Evolutionary conservation across 2,888 invertebrate species (phyloP).

Genomic region (Xanthorhoe spadicearia): DNA sequence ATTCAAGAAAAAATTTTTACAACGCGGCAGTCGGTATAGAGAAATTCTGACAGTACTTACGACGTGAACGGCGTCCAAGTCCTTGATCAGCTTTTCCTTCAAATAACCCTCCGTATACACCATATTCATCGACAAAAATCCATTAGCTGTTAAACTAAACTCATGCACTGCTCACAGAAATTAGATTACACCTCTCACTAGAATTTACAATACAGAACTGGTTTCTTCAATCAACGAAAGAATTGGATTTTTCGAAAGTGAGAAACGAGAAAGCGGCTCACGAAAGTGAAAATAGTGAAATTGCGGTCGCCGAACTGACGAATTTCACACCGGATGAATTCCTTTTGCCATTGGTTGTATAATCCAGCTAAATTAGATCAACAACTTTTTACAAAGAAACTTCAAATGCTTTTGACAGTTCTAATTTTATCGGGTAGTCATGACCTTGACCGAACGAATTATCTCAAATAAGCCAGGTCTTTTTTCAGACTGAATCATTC

Average conservation of each 20-base stretch:
- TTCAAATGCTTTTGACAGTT: conserved; percentile 34
- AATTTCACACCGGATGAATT: conserved; percentile 69
- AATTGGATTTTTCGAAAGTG: conserved; percentile 72
- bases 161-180: conserved; percentile 62
- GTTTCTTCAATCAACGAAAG: conserved; percentile 57
- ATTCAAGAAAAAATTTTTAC: conserved; percentile 56
- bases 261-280: conserved; percentile 72
- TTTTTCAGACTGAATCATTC: not conserved
- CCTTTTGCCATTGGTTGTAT: conserved; percentile 44
- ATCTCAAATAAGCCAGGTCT: not conserved
- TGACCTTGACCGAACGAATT: conserved; percentile 53
- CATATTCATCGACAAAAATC: conserved; percentile 81
- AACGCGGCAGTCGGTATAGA: conserved; percentile 65
- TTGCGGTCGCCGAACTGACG: conserved; percentile 71
- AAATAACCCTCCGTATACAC: conserved; percentile 87
- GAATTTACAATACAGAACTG: conserved; percentile 59
- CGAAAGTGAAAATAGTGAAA: conserved; percentile 78
- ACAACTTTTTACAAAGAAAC: conserved; percentile 34
- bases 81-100: conserved; percentile 87
- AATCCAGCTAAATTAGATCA: conserved; percentile 51
- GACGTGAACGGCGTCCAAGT: conserved; percentile 88
- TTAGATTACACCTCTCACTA: conserved; percentile 57
- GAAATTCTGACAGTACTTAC: conserved; percentile 86
- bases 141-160: conserved; percentile 59
- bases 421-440: conserved; percentile 49